Evolutionary conservation across 1,140 invertebrate genomes (phyloP).

Genomic region (Bombus waltoni): DNA sequence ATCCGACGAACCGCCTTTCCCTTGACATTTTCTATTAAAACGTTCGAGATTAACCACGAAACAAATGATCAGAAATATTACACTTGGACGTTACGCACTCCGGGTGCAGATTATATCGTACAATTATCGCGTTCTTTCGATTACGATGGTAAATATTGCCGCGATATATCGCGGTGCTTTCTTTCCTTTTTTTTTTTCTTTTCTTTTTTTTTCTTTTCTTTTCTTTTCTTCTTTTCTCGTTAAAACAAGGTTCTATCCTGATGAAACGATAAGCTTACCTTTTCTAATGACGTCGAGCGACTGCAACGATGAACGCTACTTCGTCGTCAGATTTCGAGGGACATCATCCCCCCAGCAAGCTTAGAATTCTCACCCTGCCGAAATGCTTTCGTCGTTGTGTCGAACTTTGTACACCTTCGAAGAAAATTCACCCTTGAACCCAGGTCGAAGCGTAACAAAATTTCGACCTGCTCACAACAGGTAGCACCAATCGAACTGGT

Average conservation of each 20-base stretch:
- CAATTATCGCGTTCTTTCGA: background rate
- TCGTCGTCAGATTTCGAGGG: slow-evolving; percentile 38
- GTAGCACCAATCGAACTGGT: slow-evolving; percentile 65
- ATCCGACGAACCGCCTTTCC: background rate
- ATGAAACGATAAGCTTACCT: slow-evolving; percentile 53
- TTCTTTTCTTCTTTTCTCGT: background rate
- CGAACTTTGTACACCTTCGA: background rate
- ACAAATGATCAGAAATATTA: background rate
- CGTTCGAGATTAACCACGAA: background rate
- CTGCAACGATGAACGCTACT: slow-evolving; percentile 35
- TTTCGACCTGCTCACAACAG: slow-evolving; percentile 50
- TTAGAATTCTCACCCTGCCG: background rate
- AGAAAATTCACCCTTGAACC: background rate
- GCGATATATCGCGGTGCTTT: background rate
- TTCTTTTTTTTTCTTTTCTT: background rate
- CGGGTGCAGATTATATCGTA: background rate
- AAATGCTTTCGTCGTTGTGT: background rate
- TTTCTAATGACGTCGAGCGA: slow-evolving; percentile 54
- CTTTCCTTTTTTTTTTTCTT: background rate
- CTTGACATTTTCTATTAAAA: background rate
- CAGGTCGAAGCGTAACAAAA: background rate
- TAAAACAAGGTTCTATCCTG: slow-evolving; percentile 6
- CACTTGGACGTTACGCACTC: background rate
- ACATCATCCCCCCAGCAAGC: slow-evolving; percentile 43
- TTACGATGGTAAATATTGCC: background rate